A percentile compares a stretch with the other conserved stretches of the same genome.
These are phyloP conservation scores for Liasis olivaceus DNA, from an alignment of 2,797 vertebrate species.

Conservation along the genomic window DNA sequence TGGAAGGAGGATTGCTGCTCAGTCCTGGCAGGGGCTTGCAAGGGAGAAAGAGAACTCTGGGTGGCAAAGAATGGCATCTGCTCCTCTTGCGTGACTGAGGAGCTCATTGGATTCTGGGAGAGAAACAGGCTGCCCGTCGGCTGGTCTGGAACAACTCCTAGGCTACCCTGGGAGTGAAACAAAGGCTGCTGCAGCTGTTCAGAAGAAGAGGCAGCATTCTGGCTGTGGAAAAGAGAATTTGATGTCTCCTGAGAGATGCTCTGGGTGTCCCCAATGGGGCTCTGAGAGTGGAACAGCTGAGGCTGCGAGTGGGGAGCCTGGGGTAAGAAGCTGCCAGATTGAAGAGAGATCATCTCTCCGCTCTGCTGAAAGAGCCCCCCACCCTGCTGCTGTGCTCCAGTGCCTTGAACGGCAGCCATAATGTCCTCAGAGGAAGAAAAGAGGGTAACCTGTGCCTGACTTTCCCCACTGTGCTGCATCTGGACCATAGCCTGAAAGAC, in stretches of 20 bases:
- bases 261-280: conserved; percentile 83
- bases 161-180: conserved; percentile 85
- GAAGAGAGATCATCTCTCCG: conserved; percentile 89
- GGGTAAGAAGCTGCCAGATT: conserved; percentile 87
- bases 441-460: conserved; percentile 79
- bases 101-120: conserved; percentile 81
- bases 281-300: conserved; percentile 89
- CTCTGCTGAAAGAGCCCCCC: conserved; percentile 87
- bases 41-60: conserved; percentile 83
- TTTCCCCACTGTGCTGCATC: conserved; percentile 78
- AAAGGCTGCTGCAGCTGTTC: conserved; percentile 91
- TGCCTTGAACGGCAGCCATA: conserved; percentile 76
- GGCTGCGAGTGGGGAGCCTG: conserved; percentile 87
- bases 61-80: conserved; percentile 81
- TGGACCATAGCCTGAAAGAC: conserved; percentile 83
- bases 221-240: conserved; percentile 84
- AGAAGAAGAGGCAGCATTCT: conserved; percentile 83
- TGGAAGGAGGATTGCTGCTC: conserved; percentile 89
- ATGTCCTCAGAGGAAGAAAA: conserved; percentile 84
- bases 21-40: conserved; percentile 82
- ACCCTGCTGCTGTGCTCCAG: conserved; percentile 81
- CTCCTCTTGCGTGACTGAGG: conserved; percentile 81
- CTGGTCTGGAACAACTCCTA: conserved; percentile 89
- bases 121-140: conserved; percentile 87
- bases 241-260: conserved; percentile 83